These are phyloP conservation scores for Myotis pilosus DNA, from an alignment of 2,797 vertebrate genomes.

Conservation along the genomic window DNA sequence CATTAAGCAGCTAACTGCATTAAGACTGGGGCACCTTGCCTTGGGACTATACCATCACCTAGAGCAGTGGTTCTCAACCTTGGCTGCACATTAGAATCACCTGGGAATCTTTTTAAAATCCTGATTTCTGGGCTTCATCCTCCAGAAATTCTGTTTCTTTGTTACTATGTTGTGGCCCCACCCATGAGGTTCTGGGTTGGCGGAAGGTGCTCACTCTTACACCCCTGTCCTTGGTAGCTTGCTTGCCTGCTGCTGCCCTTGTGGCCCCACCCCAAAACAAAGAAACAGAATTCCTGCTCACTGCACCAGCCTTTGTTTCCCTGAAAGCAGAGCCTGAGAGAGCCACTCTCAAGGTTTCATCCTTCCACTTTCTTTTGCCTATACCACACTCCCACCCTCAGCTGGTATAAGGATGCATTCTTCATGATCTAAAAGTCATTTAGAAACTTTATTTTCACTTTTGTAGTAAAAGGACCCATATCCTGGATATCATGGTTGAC, in stretches of 20 bases:
- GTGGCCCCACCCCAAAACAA: no score
- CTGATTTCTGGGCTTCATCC: no score
- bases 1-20: neutral
- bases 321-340: neutral
- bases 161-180: no score
- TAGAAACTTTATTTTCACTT: neutral
- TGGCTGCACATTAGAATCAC: no score
- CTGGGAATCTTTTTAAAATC: no score
- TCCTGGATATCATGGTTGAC: neutral
- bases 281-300: neutral
- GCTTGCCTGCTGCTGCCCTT: no score
- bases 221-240: no score
- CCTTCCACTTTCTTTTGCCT: neutral
- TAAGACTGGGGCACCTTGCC: neutral
- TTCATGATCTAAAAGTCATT: neutral
- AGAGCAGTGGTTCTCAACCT: neutral
- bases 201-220: no score
- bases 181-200: no score
- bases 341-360: neutral
- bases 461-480: neutral
- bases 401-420: neutral
- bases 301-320: neutral
- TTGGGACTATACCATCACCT: neutral
- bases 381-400: neutral
- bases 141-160: no score